Evolutionary conservation across 2,113 vertebrate species (phyloP).

Genomic region (Sigmodon hispidus): DNA sequence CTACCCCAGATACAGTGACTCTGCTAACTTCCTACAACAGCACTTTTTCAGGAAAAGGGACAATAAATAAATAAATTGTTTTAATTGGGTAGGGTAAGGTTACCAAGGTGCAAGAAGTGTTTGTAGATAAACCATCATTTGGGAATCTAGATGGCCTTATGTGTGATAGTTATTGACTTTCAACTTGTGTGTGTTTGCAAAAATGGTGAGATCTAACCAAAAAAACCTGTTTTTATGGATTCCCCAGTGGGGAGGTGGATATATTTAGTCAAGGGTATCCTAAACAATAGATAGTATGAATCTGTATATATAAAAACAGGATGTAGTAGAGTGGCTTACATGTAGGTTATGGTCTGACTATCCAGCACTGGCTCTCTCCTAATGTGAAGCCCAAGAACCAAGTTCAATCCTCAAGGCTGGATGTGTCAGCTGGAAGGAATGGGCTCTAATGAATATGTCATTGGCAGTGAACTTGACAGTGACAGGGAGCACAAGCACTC

Average conservation of each 20-base stretch:
- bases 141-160: neutral
- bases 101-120: neutral
- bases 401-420: neutral
- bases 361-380: neutral
- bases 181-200: neutral
- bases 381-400: too few relatives aligned
- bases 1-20: too few relatives aligned
- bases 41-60: neutral
- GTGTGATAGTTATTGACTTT: neutral
- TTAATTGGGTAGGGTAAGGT: neutral
- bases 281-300: neutral
- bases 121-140: neutral
- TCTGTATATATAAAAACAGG: neutral
- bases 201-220: neutral
- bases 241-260: neutral
- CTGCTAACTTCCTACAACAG: too few relatives aligned
- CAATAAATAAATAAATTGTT: neutral
- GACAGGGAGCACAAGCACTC: neutral
- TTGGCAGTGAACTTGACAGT: neutral
- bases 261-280: neutral
- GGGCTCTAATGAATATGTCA: neutral
- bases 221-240: neutral
- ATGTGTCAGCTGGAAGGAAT: neutral
- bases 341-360: neutral
- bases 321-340: neutral